These are phyloP conservation scores for Leucosticte australis DNA, from an alignment of 2,113 vertebrate species.

Conservation along the genomic window DNA sequence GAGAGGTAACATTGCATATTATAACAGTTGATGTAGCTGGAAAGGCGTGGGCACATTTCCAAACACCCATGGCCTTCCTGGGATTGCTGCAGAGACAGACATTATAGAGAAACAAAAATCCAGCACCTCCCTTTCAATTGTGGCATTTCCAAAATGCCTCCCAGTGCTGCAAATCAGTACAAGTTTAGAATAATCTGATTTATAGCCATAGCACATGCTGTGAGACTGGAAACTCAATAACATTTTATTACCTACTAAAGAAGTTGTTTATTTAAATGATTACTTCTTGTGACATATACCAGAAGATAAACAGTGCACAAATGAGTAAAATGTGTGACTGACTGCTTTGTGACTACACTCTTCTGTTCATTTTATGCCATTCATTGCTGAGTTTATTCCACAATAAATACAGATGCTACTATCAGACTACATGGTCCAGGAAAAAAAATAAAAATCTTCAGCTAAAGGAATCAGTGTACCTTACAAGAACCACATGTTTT, in stretches of 20 bases:
- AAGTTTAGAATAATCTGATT: slow-evolving; percentile 20
- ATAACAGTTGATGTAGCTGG: not conserved
- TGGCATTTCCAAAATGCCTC: not conserved
- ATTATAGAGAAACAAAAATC: not conserved
- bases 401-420: not conserved
- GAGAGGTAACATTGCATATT: not conserved
- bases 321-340: not conserved
- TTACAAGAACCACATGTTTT: not conserved
- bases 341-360: not conserved
- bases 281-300: not conserved
- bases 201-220: not conserved
- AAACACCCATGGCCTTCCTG: not conserved
- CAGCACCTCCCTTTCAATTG: not conserved
- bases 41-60: not conserved
- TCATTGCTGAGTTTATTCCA: slow-evolving; percentile 12
- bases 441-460: not conserved
- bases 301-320: slow-evolving; percentile 15
- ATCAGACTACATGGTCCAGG: not conserved
- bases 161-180: not conserved
- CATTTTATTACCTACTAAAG: slow-evolving; percentile 18
- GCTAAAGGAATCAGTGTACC: not conserved
- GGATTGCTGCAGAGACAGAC: not conserved
- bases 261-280: slow-evolving; percentile 47
- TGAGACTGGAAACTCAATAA: slow-evolving; percentile 5
- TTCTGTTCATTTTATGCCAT: slow-evolving; percentile 3